Percentiles rank a stretch among this genome's conserved stretches.
Conservation (phyloP, 1,140 invertebrate species). For the Oryctes rhinoceros region DNA sequence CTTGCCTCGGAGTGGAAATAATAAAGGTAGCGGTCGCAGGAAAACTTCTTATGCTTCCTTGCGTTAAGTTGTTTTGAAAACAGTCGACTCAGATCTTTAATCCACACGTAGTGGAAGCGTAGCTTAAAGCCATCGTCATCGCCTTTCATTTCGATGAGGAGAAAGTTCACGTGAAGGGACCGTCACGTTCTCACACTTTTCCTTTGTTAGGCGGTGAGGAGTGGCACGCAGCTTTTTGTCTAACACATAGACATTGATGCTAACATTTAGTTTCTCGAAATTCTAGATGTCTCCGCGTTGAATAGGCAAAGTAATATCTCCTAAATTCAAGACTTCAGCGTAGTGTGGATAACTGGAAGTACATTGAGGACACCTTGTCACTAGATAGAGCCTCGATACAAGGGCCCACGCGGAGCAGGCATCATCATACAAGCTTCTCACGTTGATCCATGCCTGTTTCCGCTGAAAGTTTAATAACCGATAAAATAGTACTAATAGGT, state of each 20-base stretch:
- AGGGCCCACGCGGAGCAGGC: constrained; percentile 54
- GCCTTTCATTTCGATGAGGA: not conserved
- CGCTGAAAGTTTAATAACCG: too few species aligned
- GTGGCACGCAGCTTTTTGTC: too few species aligned
- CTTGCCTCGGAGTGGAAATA: not conserved
- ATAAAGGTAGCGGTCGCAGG: not conserved
- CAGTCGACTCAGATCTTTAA: not conserved
- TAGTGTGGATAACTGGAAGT: constrained; percentile 1
- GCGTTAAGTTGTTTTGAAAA: not conserved
- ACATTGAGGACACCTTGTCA: not conserved
- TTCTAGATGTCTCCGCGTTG: not conserved
- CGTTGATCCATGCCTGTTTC: constrained; percentile 55
- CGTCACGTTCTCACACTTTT: too few species aligned
- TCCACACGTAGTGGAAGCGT: constrained; percentile 42
- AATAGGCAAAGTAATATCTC: not conserved
- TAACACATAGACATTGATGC: not conserved
- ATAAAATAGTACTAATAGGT: too few species aligned
- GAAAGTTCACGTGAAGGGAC: not conserved
- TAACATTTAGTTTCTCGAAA: constrained; percentile 22
- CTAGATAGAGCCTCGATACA: constrained; percentile 48
- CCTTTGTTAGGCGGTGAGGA: not conserved
- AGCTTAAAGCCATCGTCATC: too few species aligned
- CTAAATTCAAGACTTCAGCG: not conserved
- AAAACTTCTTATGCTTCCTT: not conserved
- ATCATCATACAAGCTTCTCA: constrained; percentile 52